Base-by-base conservation (phyloP, 2,113 vertebrate species). In the Neotragus pygmaeus region DNA sequence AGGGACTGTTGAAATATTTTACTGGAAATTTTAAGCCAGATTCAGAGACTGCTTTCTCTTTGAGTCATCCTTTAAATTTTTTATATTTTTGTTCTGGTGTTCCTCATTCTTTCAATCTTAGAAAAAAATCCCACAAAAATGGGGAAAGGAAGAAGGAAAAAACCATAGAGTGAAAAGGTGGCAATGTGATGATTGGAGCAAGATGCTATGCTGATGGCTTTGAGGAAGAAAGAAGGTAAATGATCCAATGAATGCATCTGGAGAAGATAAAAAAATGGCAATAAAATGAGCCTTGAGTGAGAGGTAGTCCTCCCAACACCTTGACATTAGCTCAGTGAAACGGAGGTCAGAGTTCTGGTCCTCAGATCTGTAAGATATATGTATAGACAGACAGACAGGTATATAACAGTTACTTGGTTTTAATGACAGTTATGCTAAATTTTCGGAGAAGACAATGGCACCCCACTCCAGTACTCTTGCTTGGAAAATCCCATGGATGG, bases 241-340 rank as follows among this genome's bases (percentile, higher is more conserved):
- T 70, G 55, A 78, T 7, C 0, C 23, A 92, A 73, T 39, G 7
- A 88, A 55, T 27, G 4, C 4, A 3, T 55, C 23, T 60, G 6
- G 30, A 33, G 58, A 25, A 55, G 7, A 6, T n/a, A 1, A 4
- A 13, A 77, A 84, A 90, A 33, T 21, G 27, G 6, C 14, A 58
- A 39, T n/a, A 23, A 57, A 83, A 47, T 55, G 39, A n/a, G 10
- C 9, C 25, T 66, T 27, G 33, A 91, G 17, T 36, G 45, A 5
- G 1, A 62, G 9, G 14, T 8, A 12, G 3, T 1, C 3, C 11
- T 47, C 16, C 45, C 55, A 19, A 64, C 0, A 58, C 11, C 25
- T 39, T 58, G 33, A 11, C 10, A 14, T 19, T 39, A 55, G n/a
- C 7, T 1, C 11, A 55, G 7, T 49, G 16, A 82, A 78, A 77